A percentile compares a stretch with the other conserved stretches of the same genome.
Evolutionary conservation across 2,888 invertebrate genomes (phyloP).

Genomic region (Hirudinaria manillensis): DNA sequence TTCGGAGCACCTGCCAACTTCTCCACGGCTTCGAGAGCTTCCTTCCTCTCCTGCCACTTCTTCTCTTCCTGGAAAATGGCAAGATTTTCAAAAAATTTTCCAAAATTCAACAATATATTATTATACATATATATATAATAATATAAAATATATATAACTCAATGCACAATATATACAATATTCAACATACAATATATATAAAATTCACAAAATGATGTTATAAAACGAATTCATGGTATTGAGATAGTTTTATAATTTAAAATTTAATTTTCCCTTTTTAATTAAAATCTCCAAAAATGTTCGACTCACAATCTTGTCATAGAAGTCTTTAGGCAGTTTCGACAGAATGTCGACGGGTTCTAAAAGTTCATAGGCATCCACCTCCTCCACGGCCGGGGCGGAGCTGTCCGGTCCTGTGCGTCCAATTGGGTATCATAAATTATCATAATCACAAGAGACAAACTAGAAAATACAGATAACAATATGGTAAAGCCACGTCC

Average conservation of each 20-base stretch:
- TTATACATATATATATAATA: neutral
- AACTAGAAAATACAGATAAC: neutral
- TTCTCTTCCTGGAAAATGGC: constrained; percentile 65
- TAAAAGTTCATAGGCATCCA: constrained; percentile 83
- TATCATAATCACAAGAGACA: neutral
- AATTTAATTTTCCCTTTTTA: too few species aligned
- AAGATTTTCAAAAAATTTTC: constrained; percentile 1
- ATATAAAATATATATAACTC: neutral
- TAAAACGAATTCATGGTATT: too few species aligned
- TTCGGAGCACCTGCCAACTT: constrained; percentile 71
- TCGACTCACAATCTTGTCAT: constrained; percentile 64
- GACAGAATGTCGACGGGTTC: constrained; percentile 87
- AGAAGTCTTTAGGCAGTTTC: constrained; percentile 89
- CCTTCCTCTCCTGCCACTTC: constrained; percentile 94
- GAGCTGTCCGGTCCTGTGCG: neutral
- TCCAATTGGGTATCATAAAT: neutral
- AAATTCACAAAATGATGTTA: too few species aligned
- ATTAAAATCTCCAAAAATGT: too few species aligned
- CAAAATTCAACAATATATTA: constrained; percentile 18
- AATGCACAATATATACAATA: too few species aligned
- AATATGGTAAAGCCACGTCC: too few species aligned
- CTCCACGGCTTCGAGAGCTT: constrained; percentile 77
- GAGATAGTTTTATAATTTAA: too few species aligned
- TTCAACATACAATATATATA: too few species aligned
- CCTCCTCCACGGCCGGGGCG: constrained; percentile 53